phyloP scores from a whole-genome alignment of 2,113 vertebrate species.

The Talpa occidentalis region DNA sequence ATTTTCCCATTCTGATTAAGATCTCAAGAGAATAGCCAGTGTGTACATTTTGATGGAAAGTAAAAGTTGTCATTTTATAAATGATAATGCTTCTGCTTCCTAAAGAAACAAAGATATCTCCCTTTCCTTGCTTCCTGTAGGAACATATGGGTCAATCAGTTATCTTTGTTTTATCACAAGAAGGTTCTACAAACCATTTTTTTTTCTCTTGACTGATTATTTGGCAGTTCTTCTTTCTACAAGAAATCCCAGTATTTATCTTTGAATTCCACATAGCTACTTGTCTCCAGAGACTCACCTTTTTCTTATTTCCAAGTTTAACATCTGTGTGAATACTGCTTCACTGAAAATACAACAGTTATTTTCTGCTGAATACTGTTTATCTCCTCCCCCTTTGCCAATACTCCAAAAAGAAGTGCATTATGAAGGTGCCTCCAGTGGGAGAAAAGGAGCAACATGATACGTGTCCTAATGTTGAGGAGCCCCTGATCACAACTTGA shows the following conservation, averaged over 20 bases:
- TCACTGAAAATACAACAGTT: slow-evolving; percentile 16
- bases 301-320: slow-evolving; percentile 36
- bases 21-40: not conserved
- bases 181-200: not conserved
- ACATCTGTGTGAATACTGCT: slow-evolving; percentile 49
- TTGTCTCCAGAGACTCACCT: not conserved
- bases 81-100: not conserved
- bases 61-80: slow-evolving; percentile 24
- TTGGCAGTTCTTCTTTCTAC: not conserved
- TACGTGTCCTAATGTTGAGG: slow-evolving; percentile 51
- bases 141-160: not conserved
- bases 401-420: slow-evolving; percentile 26
- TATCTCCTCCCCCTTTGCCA: not conserved
- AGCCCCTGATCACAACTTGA: slow-evolving; percentile 65
- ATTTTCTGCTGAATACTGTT: slow-evolving; percentile 63
- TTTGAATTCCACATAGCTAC: not conserved
- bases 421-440: slow-evolving; percentile 44
- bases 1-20: slow-evolving; percentile 41
- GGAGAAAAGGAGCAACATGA: slow-evolving; percentile 32
- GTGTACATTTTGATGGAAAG: not conserved
- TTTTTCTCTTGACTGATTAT: slow-evolving; percentile 1
- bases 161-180: not conserved
- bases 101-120: not conserved
- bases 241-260: not conserved
- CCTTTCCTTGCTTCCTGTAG: not conserved